phyloP scores from a whole-genome alignment of 2,888 invertebrate genomes.

The Exocentrus adspersus region DNA sequence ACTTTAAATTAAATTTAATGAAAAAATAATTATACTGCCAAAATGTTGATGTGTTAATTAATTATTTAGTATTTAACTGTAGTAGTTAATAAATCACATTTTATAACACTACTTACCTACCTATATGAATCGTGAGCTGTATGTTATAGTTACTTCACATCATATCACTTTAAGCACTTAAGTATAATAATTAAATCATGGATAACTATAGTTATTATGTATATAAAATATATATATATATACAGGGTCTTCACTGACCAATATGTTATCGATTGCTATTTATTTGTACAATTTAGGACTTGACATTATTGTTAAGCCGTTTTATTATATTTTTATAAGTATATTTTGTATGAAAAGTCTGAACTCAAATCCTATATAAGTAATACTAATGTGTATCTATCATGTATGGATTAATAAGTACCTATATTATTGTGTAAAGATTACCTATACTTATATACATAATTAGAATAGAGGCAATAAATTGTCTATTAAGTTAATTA shows the following conservation, averaged over 20 bases:
- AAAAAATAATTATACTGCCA: too few relatives aligned
- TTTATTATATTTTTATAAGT: slow-evolving; percentile 51
- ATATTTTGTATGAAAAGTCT: slow-evolving; percentile 46
- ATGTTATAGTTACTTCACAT: slow-evolving; percentile 31
- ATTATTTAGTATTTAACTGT: too few relatives aligned
- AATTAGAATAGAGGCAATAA: slow-evolving; percentile 23
- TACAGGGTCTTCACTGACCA: slow-evolving; percentile 45
- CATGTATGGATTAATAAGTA: not conserved
- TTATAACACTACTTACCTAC: too few relatives aligned
- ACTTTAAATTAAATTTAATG: too few relatives aligned
- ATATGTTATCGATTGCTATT: slow-evolving; percentile 36
- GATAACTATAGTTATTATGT: slow-evolving; percentile 34
- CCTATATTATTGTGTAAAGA: too few relatives aligned
- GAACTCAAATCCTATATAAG: slow-evolving; percentile 28
- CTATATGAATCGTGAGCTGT: too few relatives aligned
- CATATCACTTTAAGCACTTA: slow-evolving; percentile 34
- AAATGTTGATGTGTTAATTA: too few relatives aligned
- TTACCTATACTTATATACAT: too few relatives aligned
- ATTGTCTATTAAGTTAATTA: too few relatives aligned
- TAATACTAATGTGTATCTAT: not conserved
- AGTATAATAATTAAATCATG: too few relatives aligned
- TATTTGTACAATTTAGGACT: slow-evolving; percentile 28
- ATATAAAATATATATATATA: slow-evolving; percentile 34
- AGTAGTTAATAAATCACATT: too few relatives aligned
- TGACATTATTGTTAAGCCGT: slow-evolving; percentile 43